These are phyloP conservation scores for Phrynocephalus vlangalii DNA, from an alignment of 2,797 vertebrate genomes.

Conservation along the genomic window DNA sequence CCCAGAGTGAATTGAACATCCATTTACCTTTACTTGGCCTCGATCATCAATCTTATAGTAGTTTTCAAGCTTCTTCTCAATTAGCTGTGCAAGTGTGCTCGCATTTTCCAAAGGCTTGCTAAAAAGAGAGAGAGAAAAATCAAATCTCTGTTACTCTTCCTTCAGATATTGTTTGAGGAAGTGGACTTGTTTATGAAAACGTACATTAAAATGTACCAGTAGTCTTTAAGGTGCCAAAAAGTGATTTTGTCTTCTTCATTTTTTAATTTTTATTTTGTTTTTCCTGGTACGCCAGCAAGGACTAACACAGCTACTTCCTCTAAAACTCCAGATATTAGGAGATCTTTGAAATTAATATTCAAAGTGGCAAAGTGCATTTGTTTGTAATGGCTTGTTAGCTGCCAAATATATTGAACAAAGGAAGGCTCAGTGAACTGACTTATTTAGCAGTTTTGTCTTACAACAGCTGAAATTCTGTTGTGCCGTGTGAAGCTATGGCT, in stretches of 20 bases:
- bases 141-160: background rate
- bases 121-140: slow-evolving; percentile 56
- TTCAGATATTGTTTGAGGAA: background rate
- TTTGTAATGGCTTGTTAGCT: background rate
- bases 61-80: slow-evolving; percentile 87
- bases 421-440: background rate
- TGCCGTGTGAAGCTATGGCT: too few species aligned
- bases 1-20: slow-evolving; percentile 18
- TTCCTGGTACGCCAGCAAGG: too few species aligned
- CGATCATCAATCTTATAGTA: slow-evolving; percentile 89
- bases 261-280: too few species aligned
- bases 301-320: too few species aligned
- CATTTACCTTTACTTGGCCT: slow-evolving; percentile 89
- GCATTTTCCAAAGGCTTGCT: slow-evolving; percentile 87
- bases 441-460: background rate
- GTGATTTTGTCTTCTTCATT: too few species aligned
- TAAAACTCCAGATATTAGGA: background rate
- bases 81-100: slow-evolving; percentile 87
- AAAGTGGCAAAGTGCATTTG: background rate
- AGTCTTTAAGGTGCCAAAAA: too few species aligned
- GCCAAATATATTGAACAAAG: background rate
- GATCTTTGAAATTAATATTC: background rate
- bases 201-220: too few species aligned
- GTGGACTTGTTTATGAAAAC: too few species aligned
- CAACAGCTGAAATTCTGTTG: too few species aligned